These are phyloP conservation scores for Amazona guildingii DNA, from an alignment of 2,113 vertebrate species.

Conservation along the genomic window DNA sequence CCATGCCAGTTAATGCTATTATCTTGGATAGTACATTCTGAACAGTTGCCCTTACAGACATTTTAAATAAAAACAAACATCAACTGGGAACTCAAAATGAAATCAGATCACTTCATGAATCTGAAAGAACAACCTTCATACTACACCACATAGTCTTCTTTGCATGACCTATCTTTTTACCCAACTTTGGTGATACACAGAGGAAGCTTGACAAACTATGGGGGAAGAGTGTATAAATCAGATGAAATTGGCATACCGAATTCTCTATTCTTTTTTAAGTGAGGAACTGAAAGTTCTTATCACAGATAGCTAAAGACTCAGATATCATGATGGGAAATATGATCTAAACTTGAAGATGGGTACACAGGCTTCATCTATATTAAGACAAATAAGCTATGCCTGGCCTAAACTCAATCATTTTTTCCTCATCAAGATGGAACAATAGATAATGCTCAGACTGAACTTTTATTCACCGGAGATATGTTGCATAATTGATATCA, in stretches of 20 bases:
- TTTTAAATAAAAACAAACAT: conserved; percentile 79
- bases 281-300: not conserved
- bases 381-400: not conserved
- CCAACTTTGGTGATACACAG: not conserved
- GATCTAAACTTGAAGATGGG: conserved; percentile 1
- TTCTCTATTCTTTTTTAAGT: not conserved
- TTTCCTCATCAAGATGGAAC: conserved; percentile 5
- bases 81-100: conserved; percentile 67
- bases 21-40: conserved; percentile 62
- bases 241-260: not conserved
- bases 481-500: not conserved
- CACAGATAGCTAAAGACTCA: not conserved
- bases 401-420: not conserved
- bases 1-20: conserved; percentile 73
- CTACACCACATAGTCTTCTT: not conserved
- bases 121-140: conserved; percentile 35
- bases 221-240: not conserved
- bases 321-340: not conserved
- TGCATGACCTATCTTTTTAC: conserved; percentile 36
- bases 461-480: conserved; percentile 1
- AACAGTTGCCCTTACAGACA: conserved; percentile 66
- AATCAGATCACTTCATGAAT: conserved; percentile 67
- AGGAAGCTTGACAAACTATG: not conserved
- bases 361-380: not conserved
- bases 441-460: not conserved